Evolutionary conservation across 2,797 vertebrate species (phyloP).

Genomic region (Erithacus rubecula): DNA sequence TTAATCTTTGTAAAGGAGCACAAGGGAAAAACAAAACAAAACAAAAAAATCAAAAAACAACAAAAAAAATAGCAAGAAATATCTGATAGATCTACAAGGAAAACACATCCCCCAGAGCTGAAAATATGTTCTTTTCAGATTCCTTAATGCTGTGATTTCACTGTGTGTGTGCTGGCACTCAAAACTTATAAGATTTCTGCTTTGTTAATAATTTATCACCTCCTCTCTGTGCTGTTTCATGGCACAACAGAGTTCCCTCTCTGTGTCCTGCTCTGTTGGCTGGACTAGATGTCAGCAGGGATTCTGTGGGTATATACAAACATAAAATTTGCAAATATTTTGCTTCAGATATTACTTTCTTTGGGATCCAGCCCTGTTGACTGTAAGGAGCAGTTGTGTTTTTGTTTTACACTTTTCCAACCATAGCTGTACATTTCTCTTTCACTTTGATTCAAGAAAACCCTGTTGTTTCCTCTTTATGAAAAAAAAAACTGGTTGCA

Average conservation of each 20-base stretch:
- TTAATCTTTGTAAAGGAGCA: neutral
- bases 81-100: neutral
- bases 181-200: neutral
- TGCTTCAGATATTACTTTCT: neutral
- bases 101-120: neutral
- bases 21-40: neutral
- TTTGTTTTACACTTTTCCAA: neutral
- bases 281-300: neutral
- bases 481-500: neutral
- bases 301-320: neutral
- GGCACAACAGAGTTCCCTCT: neutral
- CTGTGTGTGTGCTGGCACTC: neutral
- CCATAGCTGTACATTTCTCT: neutral
- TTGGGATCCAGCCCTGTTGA: neutral
- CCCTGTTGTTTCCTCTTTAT: neutral
- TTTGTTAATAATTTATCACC: conserved; percentile 33
- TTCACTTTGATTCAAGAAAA: neutral
- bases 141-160: neutral
- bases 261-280: neutral
- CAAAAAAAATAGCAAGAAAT: neutral
- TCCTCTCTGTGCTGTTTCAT: neutral
- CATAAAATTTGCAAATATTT: neutral
- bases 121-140: neutral
- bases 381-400: neutral
- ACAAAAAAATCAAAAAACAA: neutral